Conservation (phyloP, 2,888 invertebrate genomes). For the Philonicus albiceps region DNA sequence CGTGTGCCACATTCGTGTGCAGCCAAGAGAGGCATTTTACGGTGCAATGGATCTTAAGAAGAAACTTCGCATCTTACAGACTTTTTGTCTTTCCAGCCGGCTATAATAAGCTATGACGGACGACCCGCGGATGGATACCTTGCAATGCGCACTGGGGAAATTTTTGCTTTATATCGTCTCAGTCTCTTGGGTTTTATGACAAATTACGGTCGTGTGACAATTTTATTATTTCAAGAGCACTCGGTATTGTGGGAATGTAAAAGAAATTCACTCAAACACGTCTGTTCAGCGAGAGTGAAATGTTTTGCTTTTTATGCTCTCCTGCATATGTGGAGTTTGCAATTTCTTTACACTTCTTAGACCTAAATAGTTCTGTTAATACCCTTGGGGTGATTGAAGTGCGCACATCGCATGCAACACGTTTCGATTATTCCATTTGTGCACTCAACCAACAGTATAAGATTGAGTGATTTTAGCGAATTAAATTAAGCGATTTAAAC, state of each 20-base stretch:
- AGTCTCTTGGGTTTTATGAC: conserved; percentile 33
- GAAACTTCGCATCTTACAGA: conserved; percentile 4
- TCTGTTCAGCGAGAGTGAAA: not conserved
- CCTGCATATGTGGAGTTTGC: not conserved
- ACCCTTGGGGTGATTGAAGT: not conserved
- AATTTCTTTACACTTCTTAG: not conserved
- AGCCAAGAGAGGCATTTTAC: conserved; percentile 9
- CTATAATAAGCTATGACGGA: conserved; percentile 10
- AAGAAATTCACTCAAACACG: not conserved
- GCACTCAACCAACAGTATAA: not conserved
- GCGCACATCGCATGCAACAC: not conserved
- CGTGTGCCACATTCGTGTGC: not conserved
- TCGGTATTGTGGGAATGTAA: conserved; percentile 6
- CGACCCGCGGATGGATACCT: not conserved
- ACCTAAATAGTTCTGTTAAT: not conserved
- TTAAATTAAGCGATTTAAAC: not conserved
- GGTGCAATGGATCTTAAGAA: conserved; percentile 9
- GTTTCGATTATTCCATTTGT: not conserved
- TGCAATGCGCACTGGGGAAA: not conserved
- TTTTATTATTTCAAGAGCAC: conserved; percentile 21
- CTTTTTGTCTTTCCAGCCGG: not conserved
- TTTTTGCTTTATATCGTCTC: not conserved
- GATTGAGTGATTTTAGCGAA: not conserved
- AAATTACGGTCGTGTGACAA: conserved; percentile 32
- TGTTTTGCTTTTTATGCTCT: not conserved